Percentiles rank a stretch among this genome's conserved stretches.
Evolutionary conservation across 2,113 vertebrate species (phyloP).

Genomic region (Dasyprocta punctata): DNA sequence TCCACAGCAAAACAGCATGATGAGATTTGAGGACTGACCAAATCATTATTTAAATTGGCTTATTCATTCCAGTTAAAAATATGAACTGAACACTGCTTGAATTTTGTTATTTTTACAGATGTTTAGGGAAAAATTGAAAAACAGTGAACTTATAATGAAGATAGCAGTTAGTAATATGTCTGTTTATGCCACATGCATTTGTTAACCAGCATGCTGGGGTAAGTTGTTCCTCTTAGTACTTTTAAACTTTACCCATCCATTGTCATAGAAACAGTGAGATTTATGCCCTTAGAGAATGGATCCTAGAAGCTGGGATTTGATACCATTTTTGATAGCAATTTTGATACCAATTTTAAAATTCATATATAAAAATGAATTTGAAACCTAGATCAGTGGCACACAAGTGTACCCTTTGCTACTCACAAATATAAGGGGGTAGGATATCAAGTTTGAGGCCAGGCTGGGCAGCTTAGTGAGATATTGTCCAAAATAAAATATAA

Average conservation of each 20-base stretch:
- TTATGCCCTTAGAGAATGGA: background rate
- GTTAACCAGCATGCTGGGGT: background rate
- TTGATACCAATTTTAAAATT: no score
- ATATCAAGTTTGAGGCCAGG: background rate
- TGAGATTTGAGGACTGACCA: background rate
- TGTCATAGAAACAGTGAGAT: background rate
- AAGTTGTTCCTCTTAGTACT: background rate
- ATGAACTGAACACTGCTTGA: slow-evolving; percentile 13
- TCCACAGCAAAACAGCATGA: background rate
- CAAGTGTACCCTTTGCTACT: background rate
- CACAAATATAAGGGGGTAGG: background rate
- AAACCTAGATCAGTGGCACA: no score
- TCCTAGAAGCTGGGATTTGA: background rate
- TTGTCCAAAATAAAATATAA: background rate
- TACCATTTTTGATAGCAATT: no score
- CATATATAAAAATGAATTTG: background rate
- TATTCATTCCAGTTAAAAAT: slow-evolving; percentile 19
- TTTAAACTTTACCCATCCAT: background rate
- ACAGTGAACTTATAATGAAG: background rate
- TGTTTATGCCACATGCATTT: background rate
- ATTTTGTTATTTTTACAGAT: background rate
- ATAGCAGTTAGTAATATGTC: background rate
- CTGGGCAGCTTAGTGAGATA: background rate
- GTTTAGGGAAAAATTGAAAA: background rate
- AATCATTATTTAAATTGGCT: background rate